Conservation (phyloP, 2,888 invertebrate genomes). For the Apamea crenata region DNA sequence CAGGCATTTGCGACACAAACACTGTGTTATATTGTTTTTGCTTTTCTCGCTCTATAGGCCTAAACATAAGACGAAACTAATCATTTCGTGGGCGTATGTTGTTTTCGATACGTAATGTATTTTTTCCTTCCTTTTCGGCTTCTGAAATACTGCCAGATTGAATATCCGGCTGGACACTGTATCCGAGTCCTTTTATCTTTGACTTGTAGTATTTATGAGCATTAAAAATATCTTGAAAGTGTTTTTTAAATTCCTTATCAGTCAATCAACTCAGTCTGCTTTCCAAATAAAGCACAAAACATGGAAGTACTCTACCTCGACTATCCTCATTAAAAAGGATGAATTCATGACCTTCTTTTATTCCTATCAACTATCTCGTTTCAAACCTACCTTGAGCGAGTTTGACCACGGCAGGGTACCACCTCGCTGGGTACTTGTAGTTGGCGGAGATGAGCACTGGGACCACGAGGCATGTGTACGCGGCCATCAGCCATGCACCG, state of each 20-base stretch:
- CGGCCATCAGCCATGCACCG: slow-evolving; percentile 91
- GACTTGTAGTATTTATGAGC: not conserved
- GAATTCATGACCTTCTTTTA: not conserved
- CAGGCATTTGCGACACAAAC: slow-evolving; percentile 61
- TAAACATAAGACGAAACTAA: slow-evolving; percentile 40
- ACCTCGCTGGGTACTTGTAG: slow-evolving; percentile 92
- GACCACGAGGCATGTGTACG: slow-evolving; percentile 92
- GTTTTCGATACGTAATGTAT: slow-evolving; percentile 28
- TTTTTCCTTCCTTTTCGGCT: slow-evolving; percentile 15
- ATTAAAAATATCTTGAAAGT: slow-evolving; percentile 1
- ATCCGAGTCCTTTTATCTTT: not conserved
- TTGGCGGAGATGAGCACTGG: slow-evolving; percentile 93
- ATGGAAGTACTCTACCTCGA: not conserved
- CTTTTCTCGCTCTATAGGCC: slow-evolving; percentile 52
- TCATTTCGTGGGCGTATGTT: slow-evolving; percentile 35
- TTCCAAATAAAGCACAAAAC: not conserved
- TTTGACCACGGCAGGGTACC: slow-evolving; percentile 90
- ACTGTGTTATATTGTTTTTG: slow-evolving; percentile 47
- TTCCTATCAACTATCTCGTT: not conserved
- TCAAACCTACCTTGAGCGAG: slow-evolving; percentile 89
- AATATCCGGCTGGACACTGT: slow-evolving; percentile 25
- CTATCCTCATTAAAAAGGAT: not conserved
- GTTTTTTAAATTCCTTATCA: not conserved
- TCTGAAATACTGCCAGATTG: slow-evolving; percentile 35
- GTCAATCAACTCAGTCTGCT: not conserved